Evolutionary conservation across 23 tunicate species (phyloP).

Genomic region (Styela clava): DNA sequence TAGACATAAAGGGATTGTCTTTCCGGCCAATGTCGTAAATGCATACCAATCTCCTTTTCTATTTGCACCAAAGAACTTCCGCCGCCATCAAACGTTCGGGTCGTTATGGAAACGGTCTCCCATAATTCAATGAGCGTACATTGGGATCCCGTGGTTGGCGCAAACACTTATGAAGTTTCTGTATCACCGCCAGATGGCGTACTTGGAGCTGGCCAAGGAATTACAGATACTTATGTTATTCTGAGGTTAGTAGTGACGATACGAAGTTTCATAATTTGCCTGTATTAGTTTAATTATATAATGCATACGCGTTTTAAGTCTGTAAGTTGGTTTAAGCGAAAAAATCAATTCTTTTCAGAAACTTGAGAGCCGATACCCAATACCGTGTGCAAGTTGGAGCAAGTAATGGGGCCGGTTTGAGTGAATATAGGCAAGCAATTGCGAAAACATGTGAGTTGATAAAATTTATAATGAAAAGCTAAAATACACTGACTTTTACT

Average conservation of each 20-base stretch:
- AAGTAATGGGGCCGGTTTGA: constrained; percentile 61
- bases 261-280: neutral
- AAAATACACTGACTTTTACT: too few species aligned
- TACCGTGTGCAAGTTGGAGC: constrained; percentile 76
- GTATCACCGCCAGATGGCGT: constrained; percentile 39
- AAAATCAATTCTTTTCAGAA: constrained; percentile 34
- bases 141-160: constrained; percentile 87
- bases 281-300: neutral
- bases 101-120: constrained; percentile 51
- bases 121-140: constrained; percentile 74
- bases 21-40: too few species aligned
- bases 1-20: too few species aligned
- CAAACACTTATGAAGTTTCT: constrained; percentile 42
- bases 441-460: constrained; percentile 65
- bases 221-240: constrained; percentile 49
- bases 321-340: too few species aligned
- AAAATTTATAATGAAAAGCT: neutral
- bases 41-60: too few species aligned
- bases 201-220: constrained; percentile 37
- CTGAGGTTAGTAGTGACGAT: constrained; percentile 29
- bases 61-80: constrained; percentile 49
- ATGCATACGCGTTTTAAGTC: too few species aligned
- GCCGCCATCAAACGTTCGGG: constrained; percentile 48
- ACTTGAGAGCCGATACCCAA: constrained; percentile 58
- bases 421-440: constrained; percentile 29